Evolutionary conservation across 2,888 invertebrate genomes (phyloP).

Genomic region (Lochmaea capreae): DNA sequence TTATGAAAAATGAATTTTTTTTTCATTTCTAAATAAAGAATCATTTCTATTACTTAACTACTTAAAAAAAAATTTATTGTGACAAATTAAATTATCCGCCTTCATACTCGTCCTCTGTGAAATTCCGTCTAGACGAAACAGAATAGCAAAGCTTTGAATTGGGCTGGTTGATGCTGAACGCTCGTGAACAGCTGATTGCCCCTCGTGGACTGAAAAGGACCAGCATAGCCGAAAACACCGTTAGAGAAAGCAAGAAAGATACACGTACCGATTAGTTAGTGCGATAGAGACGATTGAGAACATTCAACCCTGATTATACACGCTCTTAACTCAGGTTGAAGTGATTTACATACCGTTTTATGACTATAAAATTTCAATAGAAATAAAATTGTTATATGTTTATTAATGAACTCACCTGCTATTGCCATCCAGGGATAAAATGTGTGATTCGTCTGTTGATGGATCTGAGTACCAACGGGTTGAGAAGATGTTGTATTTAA

Average conservation of each 20-base stretch:
- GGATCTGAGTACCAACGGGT: conserved; percentile 83
- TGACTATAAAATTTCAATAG: conserved; percentile 11
- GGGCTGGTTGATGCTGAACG: conserved; percentile 58
- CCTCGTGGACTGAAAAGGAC: conserved; percentile 60
- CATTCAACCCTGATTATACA: conserved; percentile 70
- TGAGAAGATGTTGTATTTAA: conserved; percentile 84
- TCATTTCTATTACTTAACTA: not conserved
- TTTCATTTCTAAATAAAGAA: too few species aligned
- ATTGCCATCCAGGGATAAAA: conserved; percentile 99
- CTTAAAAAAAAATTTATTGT: not conserved
- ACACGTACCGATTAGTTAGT: conserved; percentile 49
- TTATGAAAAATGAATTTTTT: not conserved
- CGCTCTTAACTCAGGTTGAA: conserved; percentile 69
- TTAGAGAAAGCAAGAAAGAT: conserved; percentile 44
- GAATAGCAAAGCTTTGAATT: conserved; percentile 56
- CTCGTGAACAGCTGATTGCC: conserved; percentile 63
- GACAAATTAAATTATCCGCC: conserved; percentile 28
- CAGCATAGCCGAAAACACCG: conserved; percentile 47
- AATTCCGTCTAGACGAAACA: conserved; percentile 55
- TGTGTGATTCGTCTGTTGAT: conserved; percentile 92
- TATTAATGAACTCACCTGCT: conserved; percentile 83
- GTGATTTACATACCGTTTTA: conserved; percentile 60
- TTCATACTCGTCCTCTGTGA: conserved; percentile 30
- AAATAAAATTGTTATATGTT: conserved; percentile 22
- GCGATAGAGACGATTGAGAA: conserved; percentile 60